These are phyloP conservation scores for Nomada ferruginata DNA, from an alignment of 2,888 invertebrate genomes.

Conservation along the genomic window DNA sequence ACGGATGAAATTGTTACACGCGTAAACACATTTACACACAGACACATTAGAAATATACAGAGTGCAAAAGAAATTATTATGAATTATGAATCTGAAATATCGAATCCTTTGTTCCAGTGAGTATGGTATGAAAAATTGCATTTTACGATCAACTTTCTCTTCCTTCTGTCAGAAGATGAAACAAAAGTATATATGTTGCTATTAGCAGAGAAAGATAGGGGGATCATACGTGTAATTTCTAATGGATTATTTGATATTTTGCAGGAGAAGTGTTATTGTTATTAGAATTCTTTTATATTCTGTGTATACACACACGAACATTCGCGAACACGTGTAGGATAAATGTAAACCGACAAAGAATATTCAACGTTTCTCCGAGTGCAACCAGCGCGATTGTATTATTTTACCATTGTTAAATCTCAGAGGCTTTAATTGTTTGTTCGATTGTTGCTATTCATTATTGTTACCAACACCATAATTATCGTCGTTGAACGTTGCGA, in stretches of 20 bases:
- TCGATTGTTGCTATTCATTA: conserved; percentile 48
- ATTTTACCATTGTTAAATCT: conserved; percentile 46
- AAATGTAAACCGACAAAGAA: conserved; percentile 24
- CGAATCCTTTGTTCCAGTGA: not conserved
- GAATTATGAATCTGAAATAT: not conserved
- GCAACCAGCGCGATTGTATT: conserved; percentile 40
- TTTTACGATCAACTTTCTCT: not conserved
- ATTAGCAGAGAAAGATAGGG: too few species aligned
- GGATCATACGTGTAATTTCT: too few species aligned
- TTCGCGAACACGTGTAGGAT: conserved; percentile 18
- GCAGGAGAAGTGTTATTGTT: too few species aligned
- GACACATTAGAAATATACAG: conserved; percentile 5
- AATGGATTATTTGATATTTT: too few species aligned
- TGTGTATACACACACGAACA: conserved; percentile 29
- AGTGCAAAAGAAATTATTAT: conserved; percentile 26
- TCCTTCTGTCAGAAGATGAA: not conserved
- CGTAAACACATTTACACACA: not conserved
- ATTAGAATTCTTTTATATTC: conserved; percentile 1
- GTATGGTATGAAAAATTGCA: not conserved
- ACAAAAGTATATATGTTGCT: too few species aligned
- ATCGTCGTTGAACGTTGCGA: conserved; percentile 18
- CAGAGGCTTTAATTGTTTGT: conserved; percentile 52
- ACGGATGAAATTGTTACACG: conserved; percentile 38
- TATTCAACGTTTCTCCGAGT: conserved; percentile 37
- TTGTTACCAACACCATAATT: conserved; percentile 37